Evolutionary conservation across 2,888 invertebrate genomes (phyloP).

Genomic region (Blera fallax): DNA sequence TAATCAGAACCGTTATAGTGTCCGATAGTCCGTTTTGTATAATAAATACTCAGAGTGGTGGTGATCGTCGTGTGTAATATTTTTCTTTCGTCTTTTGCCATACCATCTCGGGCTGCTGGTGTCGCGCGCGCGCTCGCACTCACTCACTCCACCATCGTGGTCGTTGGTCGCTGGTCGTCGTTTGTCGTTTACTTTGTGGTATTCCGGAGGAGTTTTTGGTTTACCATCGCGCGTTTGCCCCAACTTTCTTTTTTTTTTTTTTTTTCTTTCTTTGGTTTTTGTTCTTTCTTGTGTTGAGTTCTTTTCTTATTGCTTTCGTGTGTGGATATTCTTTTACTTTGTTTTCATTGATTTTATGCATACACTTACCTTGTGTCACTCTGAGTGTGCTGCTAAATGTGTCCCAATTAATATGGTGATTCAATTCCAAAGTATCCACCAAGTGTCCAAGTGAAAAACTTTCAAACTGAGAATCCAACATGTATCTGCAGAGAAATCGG

Average conservation of each 20-base stretch:
- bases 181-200: slow-evolving; percentile 60
- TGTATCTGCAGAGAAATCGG: slow-evolving; percentile 44
- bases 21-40: slow-evolving; percentile 72
- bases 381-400: slow-evolving; percentile 60
- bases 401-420: slow-evolving; percentile 64
- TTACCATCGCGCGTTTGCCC: slow-evolving; percentile 64
- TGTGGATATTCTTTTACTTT: slow-evolving; percentile 30
- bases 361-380: neutral
- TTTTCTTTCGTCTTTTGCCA: slow-evolving; percentile 68
- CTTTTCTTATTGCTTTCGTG: slow-evolving; percentile 46
- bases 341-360: slow-evolving; percentile 53
- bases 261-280: slow-evolving; percentile 2
- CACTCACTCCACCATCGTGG: slow-evolving; percentile 51
- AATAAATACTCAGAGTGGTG: slow-evolving; percentile 53
- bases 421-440: slow-evolving; percentile 1
- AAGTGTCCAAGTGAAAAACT: slow-evolving; percentile 41
- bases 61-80: slow-evolving; percentile 56
- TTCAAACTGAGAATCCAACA: slow-evolving; percentile 20
- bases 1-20: slow-evolving; percentile 81
- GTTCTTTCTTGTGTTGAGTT: slow-evolving; percentile 37
- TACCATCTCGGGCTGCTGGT: slow-evolving; percentile 57
- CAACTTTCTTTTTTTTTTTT: slow-evolving; percentile 65
- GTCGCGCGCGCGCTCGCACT: slow-evolving; percentile 59
- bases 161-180: slow-evolving; percentile 22
- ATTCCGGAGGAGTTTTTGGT: slow-evolving; percentile 67